These are phyloP conservation scores for Mylabris phalerata DNA, from an alignment of 1,140 invertebrate genomes.

Conservation along the genomic window DNA sequence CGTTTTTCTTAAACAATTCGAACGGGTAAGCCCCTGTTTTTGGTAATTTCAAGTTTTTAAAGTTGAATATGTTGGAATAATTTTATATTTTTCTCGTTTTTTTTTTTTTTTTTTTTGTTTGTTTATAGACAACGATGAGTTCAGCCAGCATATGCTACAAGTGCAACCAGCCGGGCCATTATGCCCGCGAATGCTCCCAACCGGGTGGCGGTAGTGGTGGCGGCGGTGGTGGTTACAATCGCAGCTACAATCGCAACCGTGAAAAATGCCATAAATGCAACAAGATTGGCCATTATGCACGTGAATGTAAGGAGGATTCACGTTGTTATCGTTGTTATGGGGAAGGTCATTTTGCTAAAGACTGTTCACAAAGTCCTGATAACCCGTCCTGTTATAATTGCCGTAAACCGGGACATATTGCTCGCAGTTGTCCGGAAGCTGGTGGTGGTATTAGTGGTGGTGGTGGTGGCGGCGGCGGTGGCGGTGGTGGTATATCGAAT, in stretches of 20 bases:
- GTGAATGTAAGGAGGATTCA: slow-evolving; percentile 82
- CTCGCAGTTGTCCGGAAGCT: slow-evolving; percentile 72
- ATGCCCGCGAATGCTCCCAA: slow-evolving; percentile 75
- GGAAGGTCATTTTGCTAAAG: slow-evolving; percentile 83
- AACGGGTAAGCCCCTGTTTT: too few relatives aligned
- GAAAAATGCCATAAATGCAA: slow-evolving; percentile 95
- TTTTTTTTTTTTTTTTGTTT: slow-evolving; percentile 4
- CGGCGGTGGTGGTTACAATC: slow-evolving; percentile 42
- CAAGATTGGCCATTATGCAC: slow-evolving; percentile 84
- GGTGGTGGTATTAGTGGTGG: slow-evolving; percentile 48
- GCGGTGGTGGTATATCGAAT: slow-evolving; percentile 22
- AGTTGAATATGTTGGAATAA: too few relatives aligned
- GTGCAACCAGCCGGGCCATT: slow-evolving; percentile 81
- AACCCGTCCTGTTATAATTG: slow-evolving; percentile 81
- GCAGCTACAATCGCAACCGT: slow-evolving; percentile 49
- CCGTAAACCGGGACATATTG: slow-evolving; percentile 83
- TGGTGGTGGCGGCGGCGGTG: slow-evolving; percentile 5
- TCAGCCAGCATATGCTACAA: slow-evolving; percentile 78
- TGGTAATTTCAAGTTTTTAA: too few relatives aligned
- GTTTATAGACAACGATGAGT: slow-evolving; percentile 50
- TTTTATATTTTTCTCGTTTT: too few relatives aligned
- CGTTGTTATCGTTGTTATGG: slow-evolving; percentile 79
- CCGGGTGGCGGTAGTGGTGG: slow-evolving; percentile 55
- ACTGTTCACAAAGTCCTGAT: slow-evolving; percentile 75
- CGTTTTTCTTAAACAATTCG: too few relatives aligned